Evolutionary conservation across 2,113 vertebrate species (phyloP), one percentile per base, ranked within the genome.

Genomic region (Rattus rattus): DNA sequence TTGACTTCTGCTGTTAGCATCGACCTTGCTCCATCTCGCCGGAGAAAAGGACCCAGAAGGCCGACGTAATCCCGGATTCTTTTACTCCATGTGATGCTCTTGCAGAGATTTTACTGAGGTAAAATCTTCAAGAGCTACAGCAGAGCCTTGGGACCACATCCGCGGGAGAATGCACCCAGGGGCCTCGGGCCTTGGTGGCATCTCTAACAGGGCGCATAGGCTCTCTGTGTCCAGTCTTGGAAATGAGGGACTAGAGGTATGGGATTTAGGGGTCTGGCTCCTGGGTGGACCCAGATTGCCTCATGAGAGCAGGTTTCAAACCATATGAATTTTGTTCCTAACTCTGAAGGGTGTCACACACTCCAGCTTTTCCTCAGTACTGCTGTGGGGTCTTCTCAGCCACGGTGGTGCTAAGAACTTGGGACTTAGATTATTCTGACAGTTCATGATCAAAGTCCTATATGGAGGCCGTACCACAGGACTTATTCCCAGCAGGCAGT

Each of bases 131-230:
- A 30, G 22, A 9, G 33, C 49, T 75, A 22, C 0, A 12, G 52
- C 39, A 30, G 28, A 63, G 47, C 17, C 2, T 30, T 54, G 86
- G 1, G 11, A 33, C 10, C 10, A 6, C 2, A 9, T 0, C 2
- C 4, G 10, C 39, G 39, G 19, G 69, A 16, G 56, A 43, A 59
- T 24, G 79, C 79, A 59, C 9, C 20, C 22, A 8, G 10, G 19
- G 13, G n/a, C 17, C 59, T 76, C 7, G 0, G 56, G 59, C 43
- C 19, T 49, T 87, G 89, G 30, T 0, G 16, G 22, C 52, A 28
- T 94, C n/a, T 79, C 52, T 33, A 33, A 47, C 3, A 36, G 77
- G 76, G 76, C n/a, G 16, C 39, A 13, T 49, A 26, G 54, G 16
- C 70, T 59, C 56, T 73, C 72, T 39, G 90, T 90, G 33, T 19